Conservation (phyloP, 2,888 invertebrate genomes). For the Cistogaster globosa region DNA sequence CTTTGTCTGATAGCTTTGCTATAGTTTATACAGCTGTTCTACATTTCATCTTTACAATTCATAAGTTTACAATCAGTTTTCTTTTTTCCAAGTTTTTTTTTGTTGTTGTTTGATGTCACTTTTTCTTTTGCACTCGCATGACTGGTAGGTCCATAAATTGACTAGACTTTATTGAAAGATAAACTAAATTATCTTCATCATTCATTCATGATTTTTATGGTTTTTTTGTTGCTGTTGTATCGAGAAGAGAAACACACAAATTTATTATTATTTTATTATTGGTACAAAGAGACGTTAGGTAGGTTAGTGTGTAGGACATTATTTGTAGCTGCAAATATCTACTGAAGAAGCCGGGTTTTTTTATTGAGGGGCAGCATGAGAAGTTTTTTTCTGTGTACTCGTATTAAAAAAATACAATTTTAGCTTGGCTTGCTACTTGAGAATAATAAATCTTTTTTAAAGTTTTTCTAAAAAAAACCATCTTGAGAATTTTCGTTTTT, state of each 20-base stretch:
- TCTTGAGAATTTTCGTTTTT: too few species aligned
- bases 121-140: constrained; percentile 31
- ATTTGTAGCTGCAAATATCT: too few species aligned
- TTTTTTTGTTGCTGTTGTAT: constrained; percentile 15
- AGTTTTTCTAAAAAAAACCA: too few species aligned
- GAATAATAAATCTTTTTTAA: too few species aligned
- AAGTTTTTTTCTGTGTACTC: too few species aligned
- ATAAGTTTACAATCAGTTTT: constrained; percentile 26
- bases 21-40: constrained; percentile 51
- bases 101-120: constrained; percentile 20
- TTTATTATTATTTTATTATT: neutral
- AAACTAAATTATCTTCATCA: constrained; percentile 3
- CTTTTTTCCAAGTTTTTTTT: neutral
- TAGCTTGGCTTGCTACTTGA: too few species aligned
- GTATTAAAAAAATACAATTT: too few species aligned
- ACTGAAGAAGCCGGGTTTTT: too few species aligned
- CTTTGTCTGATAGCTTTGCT: neutral
- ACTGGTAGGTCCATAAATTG: constrained; percentile 7
- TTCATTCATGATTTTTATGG: constrained; percentile 38
- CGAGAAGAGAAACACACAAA: neutral
- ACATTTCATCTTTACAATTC: constrained; percentile 43
- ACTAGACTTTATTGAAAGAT: constrained; percentile 25
- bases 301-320: too few species aligned
- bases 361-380: too few species aligned
- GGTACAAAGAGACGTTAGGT: too few species aligned